Conservation (phyloP, 1,140 invertebrate genomes). For the Babylonia areolata region DNA sequence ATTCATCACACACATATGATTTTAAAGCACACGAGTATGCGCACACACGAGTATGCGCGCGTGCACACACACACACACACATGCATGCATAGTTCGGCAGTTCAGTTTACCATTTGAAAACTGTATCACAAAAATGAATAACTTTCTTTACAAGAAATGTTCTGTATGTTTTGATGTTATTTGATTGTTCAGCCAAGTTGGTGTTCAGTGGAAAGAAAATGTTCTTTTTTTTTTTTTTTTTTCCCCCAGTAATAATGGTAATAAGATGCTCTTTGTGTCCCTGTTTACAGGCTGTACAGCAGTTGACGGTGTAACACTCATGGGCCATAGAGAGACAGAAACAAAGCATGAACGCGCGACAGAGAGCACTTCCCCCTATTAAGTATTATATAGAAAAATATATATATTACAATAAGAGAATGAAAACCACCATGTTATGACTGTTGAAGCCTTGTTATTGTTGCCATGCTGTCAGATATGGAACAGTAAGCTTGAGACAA, state of each 20-base stretch:
- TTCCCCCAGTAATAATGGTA: no score
- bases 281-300: constrained; percentile 40
- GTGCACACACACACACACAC: no score
- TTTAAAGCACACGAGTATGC: no score
- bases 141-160: no score
- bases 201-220: background rate
- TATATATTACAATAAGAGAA: no score
- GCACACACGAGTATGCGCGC: no score
- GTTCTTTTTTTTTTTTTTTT: background rate
- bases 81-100: no score
- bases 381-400: background rate
- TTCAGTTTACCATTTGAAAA: no score
- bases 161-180: no score
- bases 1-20: no score
- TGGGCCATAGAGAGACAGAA: background rate
- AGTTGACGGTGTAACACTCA: constrained; percentile 28
- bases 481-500: background rate
- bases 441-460: background rate
- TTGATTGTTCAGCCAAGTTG: background rate
- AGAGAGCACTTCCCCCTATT: background rate
- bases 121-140: no score
- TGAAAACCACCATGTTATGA: background rate
- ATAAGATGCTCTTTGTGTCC: constrained; percentile 35
- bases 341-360: background rate
- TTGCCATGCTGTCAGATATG: background rate